phyloP scores from a whole-genome alignment of 2,113 vertebrate species.

The Promerops cafer region DNA sequence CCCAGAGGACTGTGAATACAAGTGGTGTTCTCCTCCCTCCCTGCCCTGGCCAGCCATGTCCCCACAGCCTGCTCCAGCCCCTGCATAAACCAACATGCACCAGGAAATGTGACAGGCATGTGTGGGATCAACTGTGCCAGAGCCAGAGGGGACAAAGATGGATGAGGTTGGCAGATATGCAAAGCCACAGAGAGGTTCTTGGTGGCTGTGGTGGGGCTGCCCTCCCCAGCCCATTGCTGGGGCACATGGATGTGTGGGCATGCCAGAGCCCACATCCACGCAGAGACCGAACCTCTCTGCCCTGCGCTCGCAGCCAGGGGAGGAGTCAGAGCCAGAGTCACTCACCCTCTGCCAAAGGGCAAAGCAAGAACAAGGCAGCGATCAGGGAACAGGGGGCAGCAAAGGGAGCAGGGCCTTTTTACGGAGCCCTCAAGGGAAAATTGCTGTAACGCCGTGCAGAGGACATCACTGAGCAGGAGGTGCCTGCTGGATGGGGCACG shows the following conservation, averaged over 20 bases:
- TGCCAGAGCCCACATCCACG: neutral
- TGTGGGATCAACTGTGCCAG: neutral
- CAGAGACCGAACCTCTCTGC: neutral
- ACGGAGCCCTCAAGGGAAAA: neutral
- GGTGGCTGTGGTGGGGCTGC: neutral
- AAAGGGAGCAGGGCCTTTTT: neutral
- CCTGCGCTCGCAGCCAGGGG: accelerated
- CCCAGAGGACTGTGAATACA: neutral
- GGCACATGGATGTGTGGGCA: accelerated
- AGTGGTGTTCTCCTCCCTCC: neutral
- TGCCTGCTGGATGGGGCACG: neutral
- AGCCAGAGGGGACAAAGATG: neutral
- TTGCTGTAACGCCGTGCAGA: accelerated
- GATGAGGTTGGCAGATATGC: neutral
- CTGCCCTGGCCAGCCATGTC: neutral
- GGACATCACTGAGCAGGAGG: accelerated
- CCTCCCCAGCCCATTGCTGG: accelerated
- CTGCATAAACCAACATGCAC: neutral
- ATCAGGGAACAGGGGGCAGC: neutral
- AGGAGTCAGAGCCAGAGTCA: neutral
- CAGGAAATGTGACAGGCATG: neutral
- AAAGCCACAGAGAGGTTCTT: neutral
- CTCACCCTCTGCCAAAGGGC: neutral
- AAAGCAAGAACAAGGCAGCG: neutral
- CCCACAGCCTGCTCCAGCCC: neutral